Evolutionary conservation across 2,888 invertebrate genomes (phyloP), one percentile per base, ranked within the genome.

Genomic region (Holacanthella duospinosa): DNA sequence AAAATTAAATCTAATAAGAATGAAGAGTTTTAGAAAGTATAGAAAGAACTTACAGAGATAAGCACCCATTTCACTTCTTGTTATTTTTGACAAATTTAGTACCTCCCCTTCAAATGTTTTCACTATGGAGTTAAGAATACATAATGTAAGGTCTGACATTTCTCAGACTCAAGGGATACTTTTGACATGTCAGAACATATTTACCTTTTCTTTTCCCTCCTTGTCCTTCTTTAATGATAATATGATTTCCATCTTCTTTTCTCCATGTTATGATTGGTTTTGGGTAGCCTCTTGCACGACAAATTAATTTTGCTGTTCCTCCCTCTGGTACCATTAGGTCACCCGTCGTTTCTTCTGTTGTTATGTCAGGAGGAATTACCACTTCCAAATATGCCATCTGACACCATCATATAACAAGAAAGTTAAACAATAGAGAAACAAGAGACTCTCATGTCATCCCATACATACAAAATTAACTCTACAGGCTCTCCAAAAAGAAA

Each of bases 251-350:
- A 75, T 92, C 92, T 79, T 93, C 92, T 65, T 92, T 82, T 68
- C 86, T 83, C 92, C 92, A 93, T 27, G 85, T 82, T 73, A 93
- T 89, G 74, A 86, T 86, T 0, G 92, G 92, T 70, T 87, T 86
- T 12, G 91, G 91, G 75, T 85, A 87, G 2, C 92, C 91, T 64
- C 87, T 82, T 1, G 91, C 90, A 77, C 88, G 88, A 79, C 92
- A 92, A 65, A 89, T 84, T 72, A 92, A 80, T 77, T 90, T 91
- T 0, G 89, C 90, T 4, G 89, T 86, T 44, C 91, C 90, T 60
- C 91, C 91, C 79, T 92, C 92, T n/a, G 90, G 90, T 61, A 93
- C 91, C 88, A 91, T 91, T 83, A 93, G 85, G 77, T 93, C 93
- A 19, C 92, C 91, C 59, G 92, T 89, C 12, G 91, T 91, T 77